Evolutionary conservation across 2,888 invertebrate species (phyloP).

Genomic region (Embidobia sp.): DNA sequence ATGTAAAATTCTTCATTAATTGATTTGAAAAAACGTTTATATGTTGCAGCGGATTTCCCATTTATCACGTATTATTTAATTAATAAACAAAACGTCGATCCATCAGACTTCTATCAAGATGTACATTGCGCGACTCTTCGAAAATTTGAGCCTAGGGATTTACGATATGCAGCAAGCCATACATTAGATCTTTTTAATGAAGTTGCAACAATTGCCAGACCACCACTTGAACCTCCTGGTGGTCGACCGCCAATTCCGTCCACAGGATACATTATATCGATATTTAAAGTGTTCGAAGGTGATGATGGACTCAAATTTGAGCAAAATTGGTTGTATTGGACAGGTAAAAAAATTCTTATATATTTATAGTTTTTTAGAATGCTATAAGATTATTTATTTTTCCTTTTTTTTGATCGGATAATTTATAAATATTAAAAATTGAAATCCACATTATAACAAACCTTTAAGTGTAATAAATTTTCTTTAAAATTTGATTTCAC

Average conservation of each 20-base stretch:
- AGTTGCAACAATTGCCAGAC: constrained; percentile 94
- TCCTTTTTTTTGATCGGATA: too few species aligned
- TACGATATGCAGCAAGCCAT: constrained; percentile 92
- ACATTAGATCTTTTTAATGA: constrained; percentile 94
- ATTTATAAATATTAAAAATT: too few species aligned
- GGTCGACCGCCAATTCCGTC: constrained; percentile 90
- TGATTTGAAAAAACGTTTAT: not conserved
- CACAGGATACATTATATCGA: constrained; percentile 95
- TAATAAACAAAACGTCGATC: constrained; percentile 93
- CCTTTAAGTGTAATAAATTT: too few species aligned
- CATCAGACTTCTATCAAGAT: constrained; percentile 92
- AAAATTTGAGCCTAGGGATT: constrained; percentile 91
- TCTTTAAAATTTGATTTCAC: too few species aligned
- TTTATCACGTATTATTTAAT: constrained; percentile 95
- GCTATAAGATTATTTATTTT: too few species aligned
- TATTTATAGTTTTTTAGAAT: not conserved
- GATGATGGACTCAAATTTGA: constrained; percentile 96
- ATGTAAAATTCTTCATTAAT: too few species aligned
- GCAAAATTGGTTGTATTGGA: constrained; percentile 97
- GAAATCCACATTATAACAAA: too few species aligned
- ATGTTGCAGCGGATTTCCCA: constrained; percentile 90
- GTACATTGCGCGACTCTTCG: constrained; percentile 91
- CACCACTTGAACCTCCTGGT: constrained; percentile 90
- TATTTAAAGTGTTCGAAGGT: constrained; percentile 97
- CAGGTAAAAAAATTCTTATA: constrained; percentile 83